Conservation (phyloP, 1,140 invertebrate genomes). For the Caenorhabditis tropicalis region DNA sequence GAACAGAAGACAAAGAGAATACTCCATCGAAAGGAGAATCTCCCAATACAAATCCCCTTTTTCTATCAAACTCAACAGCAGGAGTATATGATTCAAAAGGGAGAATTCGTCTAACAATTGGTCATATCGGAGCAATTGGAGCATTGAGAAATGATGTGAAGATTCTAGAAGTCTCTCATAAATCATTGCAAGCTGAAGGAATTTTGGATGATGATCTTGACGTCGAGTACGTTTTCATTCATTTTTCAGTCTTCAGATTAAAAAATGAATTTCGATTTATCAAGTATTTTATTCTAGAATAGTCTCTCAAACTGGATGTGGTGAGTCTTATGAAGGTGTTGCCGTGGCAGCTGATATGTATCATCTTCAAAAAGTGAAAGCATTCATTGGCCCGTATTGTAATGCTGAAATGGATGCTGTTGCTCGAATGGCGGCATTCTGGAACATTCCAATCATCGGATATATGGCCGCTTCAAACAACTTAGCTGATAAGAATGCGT, state of each 20-base stretch:
- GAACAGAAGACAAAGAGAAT: constrained; percentile 9
- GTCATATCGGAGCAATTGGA: constrained; percentile 69
- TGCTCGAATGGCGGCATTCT: constrained; percentile 67
- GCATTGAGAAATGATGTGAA: constrained; percentile 70
- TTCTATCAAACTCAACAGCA: constrained; percentile 5
- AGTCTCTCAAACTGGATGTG: constrained; percentile 62
- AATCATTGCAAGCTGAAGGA: constrained; percentile 67
- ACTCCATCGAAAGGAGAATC: not conserved
- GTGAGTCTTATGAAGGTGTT: constrained; percentile 64
- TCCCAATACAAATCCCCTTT: constrained; percentile 14
- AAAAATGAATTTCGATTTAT: not conserved
- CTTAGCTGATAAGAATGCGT: constrained; percentile 65
- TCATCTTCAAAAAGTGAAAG: constrained; percentile 60
- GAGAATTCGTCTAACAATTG: constrained; percentile 60
- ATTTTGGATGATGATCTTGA: constrained; percentile 69
- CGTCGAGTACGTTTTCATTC: constrained; percentile 61
- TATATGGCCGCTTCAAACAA: constrained; percentile 65
- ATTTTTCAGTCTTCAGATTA: not conserved
- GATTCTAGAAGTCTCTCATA: constrained; percentile 68
- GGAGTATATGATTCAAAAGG: constrained; percentile 36
- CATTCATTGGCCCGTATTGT: constrained; percentile 61
- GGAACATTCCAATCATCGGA: constrained; percentile 66
- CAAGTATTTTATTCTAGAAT: constrained; percentile 53
- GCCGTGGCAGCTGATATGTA: constrained; percentile 64
- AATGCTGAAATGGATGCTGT: constrained; percentile 67